Conservation (phyloP, 2,888 invertebrate genomes). For the Branchellion lobata region DNA sequence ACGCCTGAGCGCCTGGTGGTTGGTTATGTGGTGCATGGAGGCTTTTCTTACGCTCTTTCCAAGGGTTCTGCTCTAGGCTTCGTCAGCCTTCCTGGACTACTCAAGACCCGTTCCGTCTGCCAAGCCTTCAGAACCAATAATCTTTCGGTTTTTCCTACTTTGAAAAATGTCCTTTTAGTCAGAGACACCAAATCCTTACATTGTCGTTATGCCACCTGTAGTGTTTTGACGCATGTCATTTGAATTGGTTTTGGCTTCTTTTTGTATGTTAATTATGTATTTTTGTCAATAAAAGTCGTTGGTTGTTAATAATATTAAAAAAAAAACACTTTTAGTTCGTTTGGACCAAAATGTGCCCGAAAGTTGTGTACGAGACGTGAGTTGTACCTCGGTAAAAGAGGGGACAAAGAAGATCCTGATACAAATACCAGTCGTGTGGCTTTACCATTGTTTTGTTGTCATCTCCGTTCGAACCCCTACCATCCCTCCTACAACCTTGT, state of each 20-base stretch:
- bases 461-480: not conserved
- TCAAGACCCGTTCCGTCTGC: not conserved
- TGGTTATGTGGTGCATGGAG: not conserved
- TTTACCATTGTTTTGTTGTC: not conserved
- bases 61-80: constrained; percentile 5
- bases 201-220: not conserved
- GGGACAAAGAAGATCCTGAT: not conserved
- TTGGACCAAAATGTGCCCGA: not conserved
- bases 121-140: not conserved
- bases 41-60: not conserved
- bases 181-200: not conserved
- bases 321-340: not conserved
- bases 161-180: not conserved
- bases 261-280: too few species aligned
- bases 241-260: too few species aligned
- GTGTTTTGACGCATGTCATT: not conserved
- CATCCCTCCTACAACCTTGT: not conserved
- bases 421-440: not conserved
- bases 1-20: not conserved
- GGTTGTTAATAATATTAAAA: not conserved
- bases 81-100: not conserved
- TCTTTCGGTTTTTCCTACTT: not conserved
- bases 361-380: not conserved
- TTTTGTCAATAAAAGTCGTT: not conserved
- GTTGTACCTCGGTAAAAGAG: not conserved